Conservation (phyloP, 1,140 invertebrate genomes). For the Wiebesia pumilae region DNA sequence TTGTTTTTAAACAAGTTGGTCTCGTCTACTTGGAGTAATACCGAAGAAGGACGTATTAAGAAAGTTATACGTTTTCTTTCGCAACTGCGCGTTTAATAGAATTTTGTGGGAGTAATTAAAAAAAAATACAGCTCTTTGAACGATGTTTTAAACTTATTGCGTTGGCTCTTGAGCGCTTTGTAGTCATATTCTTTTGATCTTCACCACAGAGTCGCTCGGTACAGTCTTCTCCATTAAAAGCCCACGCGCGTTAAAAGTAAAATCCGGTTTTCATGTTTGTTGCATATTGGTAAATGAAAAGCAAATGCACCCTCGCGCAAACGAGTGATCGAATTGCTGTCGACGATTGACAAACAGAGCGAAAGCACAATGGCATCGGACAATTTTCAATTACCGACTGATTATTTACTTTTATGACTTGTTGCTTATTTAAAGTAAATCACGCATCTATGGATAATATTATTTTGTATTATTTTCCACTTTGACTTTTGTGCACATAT, state of each 20-base stretch:
- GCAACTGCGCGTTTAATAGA: no score
- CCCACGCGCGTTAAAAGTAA: background rate
- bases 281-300: conserved; percentile 64
- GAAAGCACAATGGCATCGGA: conserved; percentile 47
- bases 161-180: background rate
- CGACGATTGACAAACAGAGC: conserved; percentile 63
- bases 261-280: background rate
- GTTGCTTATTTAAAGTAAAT: background rate
- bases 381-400: background rate
- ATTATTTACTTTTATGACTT: background rate
- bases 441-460: background rate
- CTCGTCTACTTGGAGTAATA: no score
- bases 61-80: no score
- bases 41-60: no score
- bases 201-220: background rate
- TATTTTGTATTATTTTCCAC: no score
- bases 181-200: background rate
- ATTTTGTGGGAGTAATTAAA: no score
- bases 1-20: no score
- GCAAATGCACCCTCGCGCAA: conserved; percentile 59
- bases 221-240: background rate
- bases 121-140: background rate
- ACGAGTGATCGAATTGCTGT: conserved; percentile 32
- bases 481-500: no score
- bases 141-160: background rate